Evolutionary conservation across 1,140 invertebrate species (phyloP).

Genomic region (Drosophila lacertosa): DNA sequence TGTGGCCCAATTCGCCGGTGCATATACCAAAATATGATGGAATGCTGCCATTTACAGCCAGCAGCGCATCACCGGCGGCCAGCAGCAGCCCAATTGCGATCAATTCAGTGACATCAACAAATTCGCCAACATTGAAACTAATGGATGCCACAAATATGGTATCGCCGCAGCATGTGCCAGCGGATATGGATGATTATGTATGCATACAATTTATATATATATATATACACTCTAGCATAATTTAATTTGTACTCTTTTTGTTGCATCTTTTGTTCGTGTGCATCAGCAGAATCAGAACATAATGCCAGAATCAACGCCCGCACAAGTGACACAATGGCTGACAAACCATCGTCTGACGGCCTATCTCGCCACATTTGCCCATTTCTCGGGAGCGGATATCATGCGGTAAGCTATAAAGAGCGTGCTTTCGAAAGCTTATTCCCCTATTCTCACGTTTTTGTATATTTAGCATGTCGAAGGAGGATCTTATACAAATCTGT

Average conservation of each 20-base stretch:
- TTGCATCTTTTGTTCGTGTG: slow-evolving; percentile 9
- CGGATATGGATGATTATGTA: slow-evolving; percentile 80
- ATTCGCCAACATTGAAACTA: slow-evolving; percentile 80
- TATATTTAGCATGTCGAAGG: slow-evolving; percentile 88
- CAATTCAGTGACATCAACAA: slow-evolving; percentile 83
- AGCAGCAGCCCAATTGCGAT: slow-evolving; percentile 81
- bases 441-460: neutral
- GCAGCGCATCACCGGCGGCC: slow-evolving; percentile 67
- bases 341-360: slow-evolving; percentile 90
- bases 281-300: slow-evolving; percentile 78
- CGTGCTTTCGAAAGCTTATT: neutral
- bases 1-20: slow-evolving; percentile 83
- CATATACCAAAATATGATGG: slow-evolving; percentile 84
- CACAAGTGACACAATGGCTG: slow-evolving; percentile 93
- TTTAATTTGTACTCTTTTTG: slow-evolving; percentile 14
- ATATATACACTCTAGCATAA: neutral
- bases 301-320: slow-evolving; percentile 86
- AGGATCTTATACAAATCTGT: slow-evolving; percentile 97
- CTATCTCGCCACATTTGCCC: slow-evolving; percentile 90
- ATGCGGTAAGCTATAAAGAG: slow-evolving; percentile 84
- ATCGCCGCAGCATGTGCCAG: slow-evolving; percentile 72
- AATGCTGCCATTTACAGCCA: slow-evolving; percentile 73
- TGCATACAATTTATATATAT: slow-evolving; percentile 21
- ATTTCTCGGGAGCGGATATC: slow-evolving; percentile 95
- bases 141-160: slow-evolving; percentile 83